phyloP scores from a whole-genome alignment of 2,888 invertebrate species.

The Drosophila nigricruria region DNA sequence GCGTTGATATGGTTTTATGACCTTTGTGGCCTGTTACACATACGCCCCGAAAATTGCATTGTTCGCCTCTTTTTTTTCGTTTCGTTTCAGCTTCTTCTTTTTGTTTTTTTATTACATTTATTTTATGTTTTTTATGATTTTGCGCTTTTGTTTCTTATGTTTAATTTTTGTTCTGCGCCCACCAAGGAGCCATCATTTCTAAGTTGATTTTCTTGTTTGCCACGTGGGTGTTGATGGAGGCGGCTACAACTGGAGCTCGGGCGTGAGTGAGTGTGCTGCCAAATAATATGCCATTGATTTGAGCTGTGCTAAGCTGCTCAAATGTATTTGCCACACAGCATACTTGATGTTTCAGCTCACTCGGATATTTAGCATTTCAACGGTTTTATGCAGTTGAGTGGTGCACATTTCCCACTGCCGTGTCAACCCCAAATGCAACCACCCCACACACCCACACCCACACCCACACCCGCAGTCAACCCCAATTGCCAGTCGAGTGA shows the following conservation, averaged over 20 bases:
- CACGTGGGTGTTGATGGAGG: not conserved
- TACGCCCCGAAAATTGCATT: conserved; percentile 79
- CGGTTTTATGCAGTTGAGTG: conserved; percentile 41
- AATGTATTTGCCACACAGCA: conserved; percentile 1
- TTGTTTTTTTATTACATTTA: conserved; percentile 74
- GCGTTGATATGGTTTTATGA: conserved; percentile 84
- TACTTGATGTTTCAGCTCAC: conserved; percentile 26
- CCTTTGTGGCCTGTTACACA: conserved; percentile 83
- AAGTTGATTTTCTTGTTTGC: conserved; percentile 83
- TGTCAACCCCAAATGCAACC: conserved; percentile 27
- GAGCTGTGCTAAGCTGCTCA: conserved; percentile 12
- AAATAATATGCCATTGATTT: conserved; percentile 32
- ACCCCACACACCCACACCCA: not conserved
- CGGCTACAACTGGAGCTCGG: not conserved
- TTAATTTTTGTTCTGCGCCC: conserved; percentile 61
- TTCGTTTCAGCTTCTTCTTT: conserved; percentile 19
- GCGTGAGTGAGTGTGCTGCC: conserved; percentile 8
- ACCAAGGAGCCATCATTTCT: conserved; percentile 82
- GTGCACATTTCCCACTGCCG: conserved; percentile 35
- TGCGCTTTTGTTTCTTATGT: conserved; percentile 58
- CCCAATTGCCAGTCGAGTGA: not conserved
- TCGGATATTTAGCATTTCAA: conserved; percentile 53
- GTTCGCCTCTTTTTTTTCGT: conserved; percentile 66
- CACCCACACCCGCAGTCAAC: not conserved
- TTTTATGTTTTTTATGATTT: conserved; percentile 81